Evolutionary conservation across 2,797 vertebrate genomes (phyloP).

Genomic region (Gymnoscopelus microlampas): DNA sequence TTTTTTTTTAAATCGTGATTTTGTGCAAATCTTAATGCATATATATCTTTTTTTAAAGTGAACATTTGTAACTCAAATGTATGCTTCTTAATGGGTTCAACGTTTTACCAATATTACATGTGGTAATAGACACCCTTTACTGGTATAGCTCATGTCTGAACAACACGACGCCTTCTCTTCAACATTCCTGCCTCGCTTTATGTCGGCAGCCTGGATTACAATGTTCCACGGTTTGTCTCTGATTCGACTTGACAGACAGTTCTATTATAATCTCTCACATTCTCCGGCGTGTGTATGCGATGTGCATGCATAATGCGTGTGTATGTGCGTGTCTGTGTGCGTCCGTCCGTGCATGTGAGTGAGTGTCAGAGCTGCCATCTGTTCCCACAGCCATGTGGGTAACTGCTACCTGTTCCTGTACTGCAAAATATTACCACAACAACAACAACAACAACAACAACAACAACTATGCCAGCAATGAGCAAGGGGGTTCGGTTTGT

Average conservation of each 20-base stretch:
- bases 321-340: slow-evolving; percentile 16
- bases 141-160: too few relatives aligned
- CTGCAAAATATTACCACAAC: slow-evolving; percentile 19
- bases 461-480: background rate
- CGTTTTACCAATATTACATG: too few relatives aligned
- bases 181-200: slow-evolving; percentile 9
- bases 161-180: background rate
- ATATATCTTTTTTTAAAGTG: too few relatives aligned
- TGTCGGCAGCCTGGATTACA: slow-evolving; percentile 51
- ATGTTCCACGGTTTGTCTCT: slow-evolving; percentile 39
- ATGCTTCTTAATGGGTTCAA: too few relatives aligned
- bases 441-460: background rate
- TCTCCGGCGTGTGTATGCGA: slow-evolving; percentile 17
- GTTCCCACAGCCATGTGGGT: slow-evolving; percentile 28
- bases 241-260: slow-evolving; percentile 67
- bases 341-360: background rate
- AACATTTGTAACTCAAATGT: too few relatives aligned
- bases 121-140: background rate
- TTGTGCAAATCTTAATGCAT: too few relatives aligned
- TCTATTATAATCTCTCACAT: slow-evolving; percentile 54
- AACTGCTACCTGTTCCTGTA: slow-evolving; percentile 22
- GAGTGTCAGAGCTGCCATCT: slow-evolving; percentile 35
- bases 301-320: slow-evolving; percentile 21
- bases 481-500: background rate
- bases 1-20: too few relatives aligned